phyloP scores from a whole-genome alignment of 2,888 invertebrate genomes.

The Noctua janthina region DNA sequence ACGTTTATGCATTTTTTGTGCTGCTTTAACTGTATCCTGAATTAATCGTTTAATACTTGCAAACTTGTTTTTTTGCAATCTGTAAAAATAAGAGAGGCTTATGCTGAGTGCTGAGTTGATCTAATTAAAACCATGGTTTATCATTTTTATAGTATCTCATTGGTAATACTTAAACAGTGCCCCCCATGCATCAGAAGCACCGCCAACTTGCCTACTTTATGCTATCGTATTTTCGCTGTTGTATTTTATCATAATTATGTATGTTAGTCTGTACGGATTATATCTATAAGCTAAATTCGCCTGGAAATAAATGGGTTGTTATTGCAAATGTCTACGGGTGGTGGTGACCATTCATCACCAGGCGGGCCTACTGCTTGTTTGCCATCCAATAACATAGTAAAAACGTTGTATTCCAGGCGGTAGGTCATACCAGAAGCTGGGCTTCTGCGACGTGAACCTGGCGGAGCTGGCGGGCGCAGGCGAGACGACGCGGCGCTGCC shows the following conservation, averaged over 20 bases:
- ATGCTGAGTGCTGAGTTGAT: not conserved
- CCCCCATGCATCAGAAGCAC: not conserved
- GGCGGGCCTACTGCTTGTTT: not conserved
- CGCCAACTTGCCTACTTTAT: not conserved
- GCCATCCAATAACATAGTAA: not conserved
- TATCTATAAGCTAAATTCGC: too few relatives aligned
- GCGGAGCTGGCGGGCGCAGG: slow-evolving; percentile 99
- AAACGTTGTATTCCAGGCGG: slow-evolving; percentile 87
- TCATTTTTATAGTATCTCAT: not conserved
- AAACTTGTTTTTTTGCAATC: not conserved
- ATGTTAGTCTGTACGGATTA: too few relatives aligned
- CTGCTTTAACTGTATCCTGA: slow-evolving; percentile 9
- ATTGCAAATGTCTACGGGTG: not conserved
- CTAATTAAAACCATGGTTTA: not conserved
- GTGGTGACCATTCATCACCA: not conserved
- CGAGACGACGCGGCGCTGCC: slow-evolving; percentile 95
- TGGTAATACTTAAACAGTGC: not conserved
- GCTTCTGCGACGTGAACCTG: slow-evolving; percentile 99
- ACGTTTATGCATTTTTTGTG: not conserved
- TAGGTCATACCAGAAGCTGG: slow-evolving; percentile 97
- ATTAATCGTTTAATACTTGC: slow-evolving; percentile 19
- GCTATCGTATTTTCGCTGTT: not conserved
- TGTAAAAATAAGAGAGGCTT: not conserved
- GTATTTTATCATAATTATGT: too few relatives aligned
- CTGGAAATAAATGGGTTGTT: too few relatives aligned